Conservation (phyloP, 2,113 vertebrate species). For the Tretioscincus oriximinensis region DNA sequence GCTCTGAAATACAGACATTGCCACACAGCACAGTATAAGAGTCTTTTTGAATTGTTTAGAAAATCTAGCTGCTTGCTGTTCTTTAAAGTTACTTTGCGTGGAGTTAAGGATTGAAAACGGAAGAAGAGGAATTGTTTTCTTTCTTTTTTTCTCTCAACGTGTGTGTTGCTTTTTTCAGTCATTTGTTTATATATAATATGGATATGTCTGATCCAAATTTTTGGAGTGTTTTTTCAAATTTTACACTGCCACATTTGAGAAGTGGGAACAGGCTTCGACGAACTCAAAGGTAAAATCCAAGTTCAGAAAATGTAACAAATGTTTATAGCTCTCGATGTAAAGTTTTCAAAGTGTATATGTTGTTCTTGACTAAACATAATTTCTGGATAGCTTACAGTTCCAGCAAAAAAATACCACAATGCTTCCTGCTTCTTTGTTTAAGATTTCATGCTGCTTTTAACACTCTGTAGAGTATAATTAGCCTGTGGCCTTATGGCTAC, state of each 20-base stretch:
- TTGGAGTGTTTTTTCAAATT: slow-evolving; percentile 89
- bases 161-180: slow-evolving; percentile 11
- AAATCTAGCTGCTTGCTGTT: slow-evolving; percentile 53
- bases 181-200: slow-evolving; percentile 67
- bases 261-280: slow-evolving; percentile 84
- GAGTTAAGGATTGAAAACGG: slow-evolving; percentile 53
- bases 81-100: slow-evolving; percentile 52
- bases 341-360: background rate
- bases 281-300: slow-evolving; percentile 89
- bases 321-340: background rate
- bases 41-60: slow-evolving; percentile 50
- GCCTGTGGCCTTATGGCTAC: background rate
- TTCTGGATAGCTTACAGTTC: slow-evolving; percentile 20
- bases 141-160: background rate
- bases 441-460: slow-evolving; percentile 7
- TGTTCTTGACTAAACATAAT: background rate
- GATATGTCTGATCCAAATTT: slow-evolving; percentile 86
- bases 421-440: slow-evolving; percentile 22
- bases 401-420: background rate
- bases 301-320: background rate
- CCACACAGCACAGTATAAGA: slow-evolving; percentile 54
- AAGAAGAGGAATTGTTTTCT: slow-evolving; percentile 23
- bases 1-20: slow-evolving; percentile 44
- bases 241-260: slow-evolving; percentile 87
- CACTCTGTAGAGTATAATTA: background rate